A percentile compares a stretch with the other conserved stretches of the same genome.
Conservation (phyloP, 2,888 invertebrate species). For the Biston betularia region DNA sequence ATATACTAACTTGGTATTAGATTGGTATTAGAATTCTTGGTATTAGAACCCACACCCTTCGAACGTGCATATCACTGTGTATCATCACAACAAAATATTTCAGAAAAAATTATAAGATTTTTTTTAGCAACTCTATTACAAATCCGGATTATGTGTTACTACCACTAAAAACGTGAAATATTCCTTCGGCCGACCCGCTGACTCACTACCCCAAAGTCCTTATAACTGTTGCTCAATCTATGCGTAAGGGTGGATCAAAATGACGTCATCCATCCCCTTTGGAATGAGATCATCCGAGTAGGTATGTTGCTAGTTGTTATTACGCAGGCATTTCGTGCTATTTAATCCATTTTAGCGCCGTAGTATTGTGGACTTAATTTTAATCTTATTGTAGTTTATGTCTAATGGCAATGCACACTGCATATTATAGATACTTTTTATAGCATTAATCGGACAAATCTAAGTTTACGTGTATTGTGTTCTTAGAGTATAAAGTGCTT, state of each 20-base stretch:
- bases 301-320: conserved; percentile 42
- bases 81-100: no score
- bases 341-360: background rate
- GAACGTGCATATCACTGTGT: no score
- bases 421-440: no score
- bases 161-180: conserved; percentile 43
- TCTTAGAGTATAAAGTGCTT: no score
- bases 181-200: conserved; percentile 69
- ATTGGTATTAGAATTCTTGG: no score
- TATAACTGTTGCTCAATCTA: conserved; percentile 20
- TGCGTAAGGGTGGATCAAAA: conserved; percentile 42
- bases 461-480: no score
- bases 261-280: conserved; percentile 74
- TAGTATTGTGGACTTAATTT: background rate
- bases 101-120: background rate
- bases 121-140: background rate
- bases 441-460: no score
- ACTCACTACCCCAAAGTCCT: conserved; percentile 65
- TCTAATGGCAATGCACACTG: background rate
- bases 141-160: conserved; percentile 19
- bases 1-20: no score
- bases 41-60: no score
- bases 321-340: conserved; percentile 47
- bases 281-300: conserved; percentile 70
- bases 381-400: background rate